Base-by-base conservation (phyloP, 2,888 invertebrate genomes). In the Drosophila phalerata region DNA sequence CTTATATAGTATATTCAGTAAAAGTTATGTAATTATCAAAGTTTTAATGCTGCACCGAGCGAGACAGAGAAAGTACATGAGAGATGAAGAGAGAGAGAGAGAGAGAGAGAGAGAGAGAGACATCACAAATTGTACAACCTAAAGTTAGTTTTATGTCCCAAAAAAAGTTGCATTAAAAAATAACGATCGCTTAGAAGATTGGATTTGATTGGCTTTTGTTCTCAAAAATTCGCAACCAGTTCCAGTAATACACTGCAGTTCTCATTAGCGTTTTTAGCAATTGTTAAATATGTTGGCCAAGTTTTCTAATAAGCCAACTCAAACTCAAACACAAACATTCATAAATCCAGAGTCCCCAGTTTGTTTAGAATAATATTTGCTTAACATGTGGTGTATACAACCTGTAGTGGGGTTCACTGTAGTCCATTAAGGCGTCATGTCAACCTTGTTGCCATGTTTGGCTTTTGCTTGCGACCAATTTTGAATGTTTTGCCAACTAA, bases 21-120 rank as follows among this genome's bases (percentile, higher is more conserved):
- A 85, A 85, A 85, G 85, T 85, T 85, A 86, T 88, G 88, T 85
- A 85, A 85, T 85, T 85, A 85, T 85, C 88, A 86, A 85, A 85
- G 86, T 85, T 85, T 83, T 88, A 85, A 88, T 85, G 88, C 83
- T 73, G 64, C 85, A 71, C 57, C 65, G 47, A 65, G 68, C 49
- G 63, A 47, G 52, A 61, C 32, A 60, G 43, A 47, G 55, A 22
- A 22, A 22, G 22, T 4, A 22, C 4, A 3, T 22, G 22, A 22
- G 2, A 1, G 22, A 22, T 5, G 8, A 8, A 60, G 43, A 47
- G 55, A 38, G 19, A 48, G 25, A 28, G 34, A 19, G 13, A 45
- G 32, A 40, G 57, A 32, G 48, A 22, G 63, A 48, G 69, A 60
- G 17, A 32, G 43, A 32, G 32, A 34, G 32, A 49, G 49, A 47